Conservation (phyloP, 2,113 vertebrate genomes). For the Pluvianellus socialis region DNA sequence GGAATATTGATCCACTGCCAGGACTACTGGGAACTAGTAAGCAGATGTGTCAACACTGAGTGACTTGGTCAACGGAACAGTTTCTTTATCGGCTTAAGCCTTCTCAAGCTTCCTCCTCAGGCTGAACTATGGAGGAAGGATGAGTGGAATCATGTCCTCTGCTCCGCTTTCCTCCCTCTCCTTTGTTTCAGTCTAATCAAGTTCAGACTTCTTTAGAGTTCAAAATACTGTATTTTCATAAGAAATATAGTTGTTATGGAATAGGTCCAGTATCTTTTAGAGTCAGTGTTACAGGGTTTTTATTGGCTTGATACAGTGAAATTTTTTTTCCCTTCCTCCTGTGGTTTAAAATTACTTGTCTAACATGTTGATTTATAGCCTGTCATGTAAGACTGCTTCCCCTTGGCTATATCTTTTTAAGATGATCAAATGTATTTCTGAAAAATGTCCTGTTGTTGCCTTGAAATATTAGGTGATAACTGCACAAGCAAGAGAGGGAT, state of each 20-base stretch:
- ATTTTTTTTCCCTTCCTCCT: neutral
- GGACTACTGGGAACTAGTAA: neutral
- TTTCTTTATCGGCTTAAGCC: neutral
- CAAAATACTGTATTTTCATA: constrained; percentile 22
- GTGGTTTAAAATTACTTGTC: constrained; percentile 48
- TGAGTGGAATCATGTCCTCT: neutral
- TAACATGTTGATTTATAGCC: constrained; percentile 50
- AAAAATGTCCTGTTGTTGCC: constrained; percentile 27
- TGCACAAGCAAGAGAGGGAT: neutral
- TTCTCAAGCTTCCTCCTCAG: neutral
- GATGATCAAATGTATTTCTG: constrained; percentile 23
- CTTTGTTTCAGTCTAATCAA: constrained; percentile 11
- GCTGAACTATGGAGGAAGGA: neutral
- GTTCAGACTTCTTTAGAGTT: constrained; percentile 9
- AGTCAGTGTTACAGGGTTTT: constrained; percentile 3
- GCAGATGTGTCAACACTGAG: neutral
- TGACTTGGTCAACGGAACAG: neutral
- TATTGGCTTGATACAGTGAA: neutral
- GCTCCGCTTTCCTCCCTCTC: neutral
- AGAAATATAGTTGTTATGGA: constrained; percentile 25
- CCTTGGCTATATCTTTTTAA: constrained; percentile 36
- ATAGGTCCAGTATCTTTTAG: neutral
- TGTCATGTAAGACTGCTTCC: constrained; percentile 51
- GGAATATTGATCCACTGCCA: neutral
- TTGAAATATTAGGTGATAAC: constrained; percentile 50